Percentiles rank a stretch among this genome's conserved stretches.
Evolutionary conservation across 2,888 invertebrate species (phyloP).

Genomic region (Bellardia bayeri): DNA sequence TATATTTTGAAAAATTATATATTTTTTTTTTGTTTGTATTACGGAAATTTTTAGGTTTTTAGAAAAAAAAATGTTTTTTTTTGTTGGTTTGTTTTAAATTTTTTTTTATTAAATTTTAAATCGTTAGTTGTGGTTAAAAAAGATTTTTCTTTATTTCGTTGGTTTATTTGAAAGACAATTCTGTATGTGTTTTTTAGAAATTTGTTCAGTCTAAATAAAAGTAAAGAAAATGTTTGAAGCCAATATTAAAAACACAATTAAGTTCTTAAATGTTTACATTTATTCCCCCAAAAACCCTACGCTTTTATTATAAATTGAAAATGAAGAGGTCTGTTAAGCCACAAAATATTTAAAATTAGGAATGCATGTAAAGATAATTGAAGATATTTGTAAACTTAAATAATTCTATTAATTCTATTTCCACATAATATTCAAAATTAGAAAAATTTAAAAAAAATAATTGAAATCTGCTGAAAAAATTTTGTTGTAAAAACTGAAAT

Average conservation of each 20-base stretch:
- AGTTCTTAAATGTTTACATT: too few relatives aligned
- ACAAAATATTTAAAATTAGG: too few relatives aligned
- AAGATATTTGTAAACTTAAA: too few relatives aligned
- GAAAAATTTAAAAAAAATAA: too few relatives aligned
- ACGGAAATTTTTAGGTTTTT: constrained; percentile 51
- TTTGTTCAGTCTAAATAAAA: constrained; percentile 67
- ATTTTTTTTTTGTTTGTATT: constrained; percentile 20
- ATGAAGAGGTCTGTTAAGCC: too few relatives aligned
- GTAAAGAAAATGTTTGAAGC: constrained; percentile 37
- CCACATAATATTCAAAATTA: too few relatives aligned
- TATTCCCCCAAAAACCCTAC: too few relatives aligned
- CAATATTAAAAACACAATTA: constrained; percentile 10
- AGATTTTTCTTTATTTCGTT: constrained; percentile 64
- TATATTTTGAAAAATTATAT: constrained; percentile 44
- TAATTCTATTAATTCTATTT: too few relatives aligned
- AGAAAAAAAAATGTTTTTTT: constrained; percentile 49
- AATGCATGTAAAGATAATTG: too few relatives aligned
- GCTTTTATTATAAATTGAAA: too few relatives aligned
- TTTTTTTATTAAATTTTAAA: constrained; percentile 28
- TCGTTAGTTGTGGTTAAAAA: constrained; percentile 43
- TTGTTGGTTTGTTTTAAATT: not conserved
- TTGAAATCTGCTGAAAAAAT: too few relatives aligned
- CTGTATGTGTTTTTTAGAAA: constrained; percentile 3
- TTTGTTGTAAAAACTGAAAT: too few relatives aligned
- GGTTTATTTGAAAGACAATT: constrained; percentile 70